A percentile compares a stretch with the other conserved stretches of the same genome.
Evolutionary conservation across 53 echinoderm and acorn worm genomes (phyloP).

Genomic region (Astropecten irregularis): DNA sequence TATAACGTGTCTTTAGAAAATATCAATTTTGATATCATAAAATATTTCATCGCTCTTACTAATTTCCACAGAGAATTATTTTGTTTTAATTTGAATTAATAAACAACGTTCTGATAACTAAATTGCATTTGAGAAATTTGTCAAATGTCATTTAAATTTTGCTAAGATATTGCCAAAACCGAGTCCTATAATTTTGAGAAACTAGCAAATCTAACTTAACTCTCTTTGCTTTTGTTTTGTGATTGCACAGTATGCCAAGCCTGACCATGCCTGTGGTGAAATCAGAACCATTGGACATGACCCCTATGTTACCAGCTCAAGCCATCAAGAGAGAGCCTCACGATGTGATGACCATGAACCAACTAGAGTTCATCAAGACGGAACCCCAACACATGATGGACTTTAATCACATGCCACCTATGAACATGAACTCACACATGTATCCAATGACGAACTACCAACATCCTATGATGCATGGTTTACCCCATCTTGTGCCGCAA

Average conservation of each 20-base stretch:
- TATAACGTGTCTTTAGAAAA: no score
- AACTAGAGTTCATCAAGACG: constrained; percentile 47
- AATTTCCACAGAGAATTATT: no score
- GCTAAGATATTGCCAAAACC: no score
- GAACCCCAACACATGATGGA: constrained; percentile 54
- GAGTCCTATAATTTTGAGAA: no score
- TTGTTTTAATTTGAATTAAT: no score
- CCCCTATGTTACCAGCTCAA: constrained; percentile 40
- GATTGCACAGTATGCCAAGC: constrained; percentile 45
- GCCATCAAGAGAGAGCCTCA: constrained; percentile 49
- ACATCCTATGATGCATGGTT: constrained; percentile 46
- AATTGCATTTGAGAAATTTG: no score
- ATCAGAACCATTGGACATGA: constrained; percentile 27
- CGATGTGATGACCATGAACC: constrained; percentile 37
- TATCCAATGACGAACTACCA: constrained; percentile 45
- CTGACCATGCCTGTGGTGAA: constrained; percentile 39
- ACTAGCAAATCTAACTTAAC: no score
- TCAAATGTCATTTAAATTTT: no score
- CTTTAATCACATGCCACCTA: constrained; percentile 24
- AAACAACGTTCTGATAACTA: no score
- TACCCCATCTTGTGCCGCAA: constrained; percentile 41
- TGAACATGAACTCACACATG: constrained; percentile 55
- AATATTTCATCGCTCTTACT: no score
- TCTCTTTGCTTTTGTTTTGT: no score
- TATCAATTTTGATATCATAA: no score